Evolutionary conservation across 2,888 invertebrate species (phyloP).

Genomic region (Caenorhabditis sp.): DNA sequence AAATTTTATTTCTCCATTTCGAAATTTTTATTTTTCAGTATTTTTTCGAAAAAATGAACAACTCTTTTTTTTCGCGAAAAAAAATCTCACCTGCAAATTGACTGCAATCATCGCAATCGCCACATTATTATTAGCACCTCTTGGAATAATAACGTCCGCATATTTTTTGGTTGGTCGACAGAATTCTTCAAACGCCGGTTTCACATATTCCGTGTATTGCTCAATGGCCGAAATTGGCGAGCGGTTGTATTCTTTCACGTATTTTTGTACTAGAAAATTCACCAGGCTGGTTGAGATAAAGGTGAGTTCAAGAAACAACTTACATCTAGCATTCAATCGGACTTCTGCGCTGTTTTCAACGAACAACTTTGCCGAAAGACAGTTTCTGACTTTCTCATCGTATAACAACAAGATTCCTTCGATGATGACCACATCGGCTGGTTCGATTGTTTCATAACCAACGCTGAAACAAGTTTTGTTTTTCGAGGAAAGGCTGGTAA

Average conservation of each 20-base stretch:
- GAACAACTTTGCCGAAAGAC: constrained; percentile 98
- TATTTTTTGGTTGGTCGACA: constrained; percentile 92
- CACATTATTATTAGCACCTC: constrained; percentile 94
- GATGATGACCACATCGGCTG: constrained; percentile 74
- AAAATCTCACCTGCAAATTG: constrained; percentile 81
- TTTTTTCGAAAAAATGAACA: too few species aligned
- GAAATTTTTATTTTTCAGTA: too few species aligned
- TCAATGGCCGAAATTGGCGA: constrained; percentile 74
- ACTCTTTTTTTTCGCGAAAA: too few species aligned
- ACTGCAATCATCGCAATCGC: constrained; percentile 96
- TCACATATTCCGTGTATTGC: constrained; percentile 79
- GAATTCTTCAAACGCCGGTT: constrained; percentile 92
- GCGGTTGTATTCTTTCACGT: constrained; percentile 25
- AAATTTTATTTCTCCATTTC: too few species aligned
- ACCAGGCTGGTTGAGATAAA: background rate
- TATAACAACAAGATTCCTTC: constrained; percentile 98
- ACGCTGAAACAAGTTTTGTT: constrained; percentile 22
- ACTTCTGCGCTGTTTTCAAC: constrained; percentile 99
- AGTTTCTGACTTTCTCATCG: constrained; percentile 88
- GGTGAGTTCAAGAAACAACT: background rate
- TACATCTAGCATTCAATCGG: constrained; percentile 90
- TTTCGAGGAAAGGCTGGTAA: constrained; percentile 4
- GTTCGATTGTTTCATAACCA: constrained; percentile 31
- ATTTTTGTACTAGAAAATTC: constrained; percentile 16
- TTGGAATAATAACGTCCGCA: constrained; percentile 97